Evolutionary conservation across 2,797 vertebrate genomes (phyloP).

Genomic region (Threskiornis aethiopicus): DNA sequence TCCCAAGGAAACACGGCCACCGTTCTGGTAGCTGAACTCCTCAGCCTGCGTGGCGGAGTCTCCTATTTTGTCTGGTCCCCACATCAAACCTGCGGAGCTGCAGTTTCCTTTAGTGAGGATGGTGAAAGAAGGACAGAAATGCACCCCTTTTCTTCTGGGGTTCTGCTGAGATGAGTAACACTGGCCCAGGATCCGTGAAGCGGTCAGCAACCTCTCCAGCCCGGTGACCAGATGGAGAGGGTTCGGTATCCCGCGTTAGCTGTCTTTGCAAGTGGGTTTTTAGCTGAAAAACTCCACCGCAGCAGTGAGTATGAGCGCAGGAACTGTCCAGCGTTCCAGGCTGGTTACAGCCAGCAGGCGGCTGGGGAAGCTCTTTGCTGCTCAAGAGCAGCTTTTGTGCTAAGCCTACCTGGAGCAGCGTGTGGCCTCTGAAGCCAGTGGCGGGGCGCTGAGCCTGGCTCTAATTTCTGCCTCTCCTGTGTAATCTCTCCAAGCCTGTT

Average conservation of each 20-base stretch:
- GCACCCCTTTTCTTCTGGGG: not conserved
- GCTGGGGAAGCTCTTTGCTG: not conserved
- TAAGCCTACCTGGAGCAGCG: fast-evolving
- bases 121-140: not conserved
- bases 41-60: not conserved
- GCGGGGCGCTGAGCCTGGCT: not conserved
- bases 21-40: fast-evolving
- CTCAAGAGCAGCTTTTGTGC: not conserved
- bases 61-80: not conserved
- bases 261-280: fast-evolving
- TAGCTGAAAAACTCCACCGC: not conserved
- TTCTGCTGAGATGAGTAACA: not conserved
- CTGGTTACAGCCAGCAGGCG: too few relatives aligned
- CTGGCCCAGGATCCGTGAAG: not conserved
- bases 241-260: not conserved
- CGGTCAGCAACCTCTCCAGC: not conserved
- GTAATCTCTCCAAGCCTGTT: not conserved
- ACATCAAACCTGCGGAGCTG: not conserved
- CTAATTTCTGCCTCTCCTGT: not conserved
- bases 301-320: not conserved
- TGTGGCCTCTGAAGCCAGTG: not conserved
- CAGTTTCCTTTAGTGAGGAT: not conserved
- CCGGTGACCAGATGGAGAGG: not conserved
- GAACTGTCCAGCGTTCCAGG: not conserved
- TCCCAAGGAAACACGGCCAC: not conserved